These are phyloP conservation scores for Petrolisthes manimaculis DNA, from an alignment of 2,888 invertebrate species.

Conservation along the genomic window DNA sequence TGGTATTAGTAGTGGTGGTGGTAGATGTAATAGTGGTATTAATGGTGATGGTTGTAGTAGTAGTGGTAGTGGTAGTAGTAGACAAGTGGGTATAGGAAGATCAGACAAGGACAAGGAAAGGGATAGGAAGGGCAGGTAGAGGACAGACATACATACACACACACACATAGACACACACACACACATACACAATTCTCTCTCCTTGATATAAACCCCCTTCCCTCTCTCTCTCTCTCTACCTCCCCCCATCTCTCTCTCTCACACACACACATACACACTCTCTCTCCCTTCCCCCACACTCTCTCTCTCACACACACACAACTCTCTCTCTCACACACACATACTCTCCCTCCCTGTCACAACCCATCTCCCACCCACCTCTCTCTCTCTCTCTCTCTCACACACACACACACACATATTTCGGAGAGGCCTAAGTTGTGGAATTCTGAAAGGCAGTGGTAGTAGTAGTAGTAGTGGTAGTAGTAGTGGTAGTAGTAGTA, in stretches of 20 bases:
- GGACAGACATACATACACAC: too few relatives aligned
- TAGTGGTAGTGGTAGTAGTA: too few relatives aligned
- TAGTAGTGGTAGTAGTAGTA: too few relatives aligned
- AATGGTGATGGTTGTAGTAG: too few relatives aligned
- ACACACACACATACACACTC: neutral
- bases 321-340: neutral
- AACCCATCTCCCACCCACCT: neutral
- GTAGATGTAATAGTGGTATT: too few relatives aligned
- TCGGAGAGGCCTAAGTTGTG: too few relatives aligned
- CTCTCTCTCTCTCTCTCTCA: neutral
- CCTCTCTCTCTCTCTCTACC: neutral
- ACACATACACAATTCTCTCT: neutral
- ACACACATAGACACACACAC: neutral
- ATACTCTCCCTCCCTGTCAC: too few relatives aligned
- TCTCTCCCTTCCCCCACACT: neutral
- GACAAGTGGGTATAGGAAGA: neutral
- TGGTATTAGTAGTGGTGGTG: too few relatives aligned
- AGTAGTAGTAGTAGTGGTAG: too few relatives aligned
- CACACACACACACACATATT: neutral
- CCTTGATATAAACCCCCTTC: neutral
- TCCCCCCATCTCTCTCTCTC: conserved; percentile 2
- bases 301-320: neutral
- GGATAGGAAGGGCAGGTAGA: too few relatives aligned
- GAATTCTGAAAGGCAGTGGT: too few relatives aligned
- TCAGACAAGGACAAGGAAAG: neutral